Conservation (phyloP, 2,888 invertebrate genomes). For the Erebia aethiops region DNA sequence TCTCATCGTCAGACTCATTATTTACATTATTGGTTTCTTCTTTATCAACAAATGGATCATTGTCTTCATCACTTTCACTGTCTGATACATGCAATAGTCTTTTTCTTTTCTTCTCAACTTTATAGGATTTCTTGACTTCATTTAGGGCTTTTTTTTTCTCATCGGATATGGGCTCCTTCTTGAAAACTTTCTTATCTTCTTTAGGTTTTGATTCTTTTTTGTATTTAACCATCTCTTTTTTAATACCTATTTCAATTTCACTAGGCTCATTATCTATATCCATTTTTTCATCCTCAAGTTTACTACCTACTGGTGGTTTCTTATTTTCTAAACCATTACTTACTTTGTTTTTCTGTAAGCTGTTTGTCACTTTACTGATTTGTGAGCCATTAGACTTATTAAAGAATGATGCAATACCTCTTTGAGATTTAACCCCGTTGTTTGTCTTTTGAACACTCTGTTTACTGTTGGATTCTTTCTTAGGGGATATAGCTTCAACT, state of each 20-base stretch:
- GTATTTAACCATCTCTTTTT: conserved; percentile 30
- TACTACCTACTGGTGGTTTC: conserved; percentile 37
- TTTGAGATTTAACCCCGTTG: conserved; percentile 52
- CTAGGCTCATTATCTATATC: conserved; percentile 43
- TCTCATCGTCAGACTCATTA: conserved; percentile 72
- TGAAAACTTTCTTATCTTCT: conserved; percentile 20
- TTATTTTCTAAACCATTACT: conserved; percentile 51
- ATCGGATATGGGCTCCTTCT: conserved; percentile 34
- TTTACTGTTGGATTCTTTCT: conserved; percentile 51
- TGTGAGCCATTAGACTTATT: conserved; percentile 60
- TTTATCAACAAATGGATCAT: conserved; percentile 66
- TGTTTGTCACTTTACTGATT: conserved; percentile 43
- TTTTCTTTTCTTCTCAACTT: conserved; percentile 74
- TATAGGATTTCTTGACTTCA: conserved; percentile 64
- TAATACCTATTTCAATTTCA: conserved; percentile 38
- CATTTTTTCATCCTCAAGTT: conserved; percentile 41
- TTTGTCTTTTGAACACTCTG: conserved; percentile 45
- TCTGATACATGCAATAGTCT: conserved; percentile 73
- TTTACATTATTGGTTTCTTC: conserved; percentile 49
- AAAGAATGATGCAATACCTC: conserved; percentile 76
- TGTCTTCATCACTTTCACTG: conserved; percentile 75
- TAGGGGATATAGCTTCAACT: conserved; percentile 39
- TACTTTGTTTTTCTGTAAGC: conserved; percentile 21
- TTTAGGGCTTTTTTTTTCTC: conserved; percentile 48
- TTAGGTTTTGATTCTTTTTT: conserved; percentile 11